Evolutionary conservation across 2,797 vertebrate species (phyloP), one percentile per base, ranked within the genome.

Genomic region (Scolopax rusticola): DNA sequence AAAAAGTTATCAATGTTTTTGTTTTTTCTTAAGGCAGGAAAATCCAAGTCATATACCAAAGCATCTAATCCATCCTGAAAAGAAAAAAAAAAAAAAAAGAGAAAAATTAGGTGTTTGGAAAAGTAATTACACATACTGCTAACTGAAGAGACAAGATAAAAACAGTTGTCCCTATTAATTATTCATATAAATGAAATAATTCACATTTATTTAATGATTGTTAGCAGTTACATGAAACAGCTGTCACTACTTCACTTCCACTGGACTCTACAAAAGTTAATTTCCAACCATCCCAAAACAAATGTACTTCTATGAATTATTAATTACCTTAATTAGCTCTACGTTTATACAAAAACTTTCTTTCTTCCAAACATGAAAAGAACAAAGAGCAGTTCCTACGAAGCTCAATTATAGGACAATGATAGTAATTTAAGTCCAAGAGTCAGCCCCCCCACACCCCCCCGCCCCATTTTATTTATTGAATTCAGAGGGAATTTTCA

Each of bases 1-100:
- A 99, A 98, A 97, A 99, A 99, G 98, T 99, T 99, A 98, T 99
- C 99, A 97, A 99, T 99, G 97, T 99, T 99, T 98, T 99, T 99
- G 98, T 99, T 99, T 98, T 99, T 99, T 98, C 99, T 99, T 98
- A 99, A 98, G 96, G 99, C 99, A 84, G 99, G 99, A 96, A 99
- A 99, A 98, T 99, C 99, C 97, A 99, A 98, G 98, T 99, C 99
- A 96, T 99, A 99, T 70, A 99, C 99, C 98, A 99, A 98, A 81
- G 99, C 99, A 94, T 99, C 99, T 98, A 99, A 98, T 97, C 99
- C 99, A 97, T 99, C 99, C 99, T 99, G 97, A 60, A 93, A 67
- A 54, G 28, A 30, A 85, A 83, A 87, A 95, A 43, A 93, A 74
- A 19, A 41, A 41, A 91, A 63, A 12, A 17, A 41, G 16, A 27